Conservation (phyloP, 2,888 invertebrate species). For the Cyclophora albipunctata region DNA sequence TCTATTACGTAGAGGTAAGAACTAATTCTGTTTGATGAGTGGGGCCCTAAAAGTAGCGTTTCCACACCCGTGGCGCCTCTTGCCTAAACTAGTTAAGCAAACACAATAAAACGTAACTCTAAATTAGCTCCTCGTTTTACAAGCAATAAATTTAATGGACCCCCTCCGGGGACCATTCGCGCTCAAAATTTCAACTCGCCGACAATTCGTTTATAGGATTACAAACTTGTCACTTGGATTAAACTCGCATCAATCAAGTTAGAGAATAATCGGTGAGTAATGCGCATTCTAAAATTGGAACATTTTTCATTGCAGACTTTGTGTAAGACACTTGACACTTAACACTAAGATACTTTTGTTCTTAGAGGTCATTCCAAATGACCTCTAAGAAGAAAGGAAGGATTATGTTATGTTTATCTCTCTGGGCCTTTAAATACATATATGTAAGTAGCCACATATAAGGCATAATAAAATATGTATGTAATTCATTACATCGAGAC, state of each 20-base stretch:
- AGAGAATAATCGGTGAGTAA: too few species aligned
- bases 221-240: conserved; percentile 25
- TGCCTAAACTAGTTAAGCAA: conserved; percentile 61
- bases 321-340: too few species aligned
- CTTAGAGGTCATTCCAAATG: too few species aligned
- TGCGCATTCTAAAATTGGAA: neutral
- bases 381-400: too few species aligned
- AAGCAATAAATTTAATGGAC: conserved; percentile 72
- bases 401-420: too few species aligned
- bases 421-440: too few species aligned
- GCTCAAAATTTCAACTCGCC: conserved; percentile 58
- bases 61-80: conserved; percentile 51
- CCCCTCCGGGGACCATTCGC: conserved; percentile 44
- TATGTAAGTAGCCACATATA: too few species aligned
- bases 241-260: conserved; percentile 21
- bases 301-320: too few species aligned
- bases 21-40: conserved; percentile 8
- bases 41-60: conserved; percentile 12
- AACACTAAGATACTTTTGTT: too few species aligned
- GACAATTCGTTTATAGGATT: conserved; percentile 54
- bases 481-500: too few species aligned
- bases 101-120: conserved; percentile 71
- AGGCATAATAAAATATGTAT: too few species aligned
- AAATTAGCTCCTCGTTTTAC: conserved; percentile 74
- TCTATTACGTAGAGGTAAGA: conserved; percentile 17